These are phyloP conservation scores for Zoroaster sp. DNA, from an alignment of 53 echinoderm and acorn worm species.

Conservation along the genomic window DNA sequence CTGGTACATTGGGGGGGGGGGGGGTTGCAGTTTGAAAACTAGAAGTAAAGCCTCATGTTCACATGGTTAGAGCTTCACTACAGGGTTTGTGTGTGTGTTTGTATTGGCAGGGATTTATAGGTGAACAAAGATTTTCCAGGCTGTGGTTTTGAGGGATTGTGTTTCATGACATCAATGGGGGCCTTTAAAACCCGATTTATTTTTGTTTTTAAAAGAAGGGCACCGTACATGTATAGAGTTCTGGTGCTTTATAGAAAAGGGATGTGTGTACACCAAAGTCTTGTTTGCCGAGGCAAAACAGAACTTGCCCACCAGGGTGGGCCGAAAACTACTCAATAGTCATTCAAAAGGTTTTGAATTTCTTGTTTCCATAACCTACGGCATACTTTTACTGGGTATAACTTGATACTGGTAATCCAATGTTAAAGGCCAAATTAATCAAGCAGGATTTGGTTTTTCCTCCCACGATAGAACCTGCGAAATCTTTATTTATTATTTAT, in stretches of 20 bases:
- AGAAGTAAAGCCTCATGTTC: too few species aligned
- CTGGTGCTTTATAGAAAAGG: not conserved
- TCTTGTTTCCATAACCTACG: constrained; percentile 18
- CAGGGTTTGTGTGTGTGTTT: too few species aligned
- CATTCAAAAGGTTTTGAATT: not conserved
- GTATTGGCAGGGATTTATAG: not conserved
- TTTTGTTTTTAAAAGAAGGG: not conserved
- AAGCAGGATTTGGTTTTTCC: too few species aligned
- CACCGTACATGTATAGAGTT: too few species aligned
- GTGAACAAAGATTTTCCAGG: not conserved
- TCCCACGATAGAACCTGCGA: too few species aligned
- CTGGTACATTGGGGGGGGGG: too few species aligned
- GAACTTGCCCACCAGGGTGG: not conserved
- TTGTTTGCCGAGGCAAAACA: not conserved
- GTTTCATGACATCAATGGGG: not conserved
- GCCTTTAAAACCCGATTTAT: not conserved
- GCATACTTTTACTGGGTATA: not conserved
- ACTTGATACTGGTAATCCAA: not conserved
- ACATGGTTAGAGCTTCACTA: not conserved
- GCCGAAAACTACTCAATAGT: not conserved
- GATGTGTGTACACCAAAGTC: not conserved
- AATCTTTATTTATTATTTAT: too few species aligned
- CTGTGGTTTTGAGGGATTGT: too few species aligned
- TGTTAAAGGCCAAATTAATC: not conserved
- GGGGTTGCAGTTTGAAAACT: too few species aligned